Evolutionary conservation across 1,140 invertebrate genomes (phyloP).

Genomic region (Venustaconcha ellipsiformis): DNA sequence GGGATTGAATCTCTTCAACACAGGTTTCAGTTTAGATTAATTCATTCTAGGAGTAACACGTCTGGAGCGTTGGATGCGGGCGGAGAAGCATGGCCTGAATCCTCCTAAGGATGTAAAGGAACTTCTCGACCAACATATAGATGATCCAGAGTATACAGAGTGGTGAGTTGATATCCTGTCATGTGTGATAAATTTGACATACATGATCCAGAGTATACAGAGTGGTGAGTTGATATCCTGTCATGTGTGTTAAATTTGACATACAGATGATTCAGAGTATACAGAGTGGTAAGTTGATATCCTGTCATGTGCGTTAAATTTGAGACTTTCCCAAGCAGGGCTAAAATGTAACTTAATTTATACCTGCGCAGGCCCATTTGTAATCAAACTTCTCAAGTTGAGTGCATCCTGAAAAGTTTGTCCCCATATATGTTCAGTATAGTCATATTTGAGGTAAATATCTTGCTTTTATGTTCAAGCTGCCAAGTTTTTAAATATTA

Average conservation of each 20-base stretch:
- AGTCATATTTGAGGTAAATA: too few relatives aligned
- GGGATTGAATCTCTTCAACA: background rate
- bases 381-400: too few relatives aligned
- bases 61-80: constrained; percentile 60
- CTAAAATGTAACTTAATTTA: too few relatives aligned
- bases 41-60: constrained; percentile 49
- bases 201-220: constrained; percentile 43
- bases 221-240: constrained; percentile 40
- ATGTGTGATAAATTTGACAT: background rate
- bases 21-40: constrained; percentile 1
- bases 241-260: constrained; percentile 4
- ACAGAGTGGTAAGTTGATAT: constrained; percentile 45
- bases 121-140: constrained; percentile 35
- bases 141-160: constrained; percentile 46
- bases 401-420: too few relatives aligned
- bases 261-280: constrained; percentile 37
- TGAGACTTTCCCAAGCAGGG: too few relatives aligned
- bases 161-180: constrained; percentile 36
- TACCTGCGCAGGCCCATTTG: too few relatives aligned
- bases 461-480: too few relatives aligned
- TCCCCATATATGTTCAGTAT: too few relatives aligned
- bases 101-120: constrained; percentile 50
- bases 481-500: too few relatives aligned
- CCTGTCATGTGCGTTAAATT: too few relatives aligned
- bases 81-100: constrained; percentile 58